phyloP scores from a whole-genome alignment of 2,113 vertebrate genomes.

The Sula dactylatra region DNA sequence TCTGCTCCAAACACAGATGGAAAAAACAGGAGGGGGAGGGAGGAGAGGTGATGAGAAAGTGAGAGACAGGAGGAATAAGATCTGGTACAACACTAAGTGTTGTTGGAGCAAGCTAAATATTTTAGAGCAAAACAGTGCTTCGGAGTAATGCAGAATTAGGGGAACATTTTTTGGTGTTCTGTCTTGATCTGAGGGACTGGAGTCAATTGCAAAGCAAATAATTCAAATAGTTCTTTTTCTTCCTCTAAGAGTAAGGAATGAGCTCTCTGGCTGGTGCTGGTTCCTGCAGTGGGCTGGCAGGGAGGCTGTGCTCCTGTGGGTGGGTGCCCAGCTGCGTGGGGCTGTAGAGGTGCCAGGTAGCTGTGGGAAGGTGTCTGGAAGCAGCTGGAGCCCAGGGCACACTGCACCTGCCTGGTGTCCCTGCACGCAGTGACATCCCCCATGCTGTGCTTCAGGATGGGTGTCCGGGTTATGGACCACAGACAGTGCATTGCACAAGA shows the following conservation, averaged over 20 bases:
- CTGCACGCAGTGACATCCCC: not conserved
- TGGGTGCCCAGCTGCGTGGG: fast-evolving
- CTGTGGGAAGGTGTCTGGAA: not conserved
- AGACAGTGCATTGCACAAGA: not conserved
- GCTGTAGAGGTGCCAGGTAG: not conserved
- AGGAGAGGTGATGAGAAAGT: not conserved
- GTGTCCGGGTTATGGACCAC: not conserved
- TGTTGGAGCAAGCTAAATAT: not conserved
- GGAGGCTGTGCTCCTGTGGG: not conserved
- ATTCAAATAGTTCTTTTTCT: not conserved
- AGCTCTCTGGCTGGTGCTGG: not conserved
- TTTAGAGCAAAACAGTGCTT: not conserved
- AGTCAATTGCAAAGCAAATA: not conserved
- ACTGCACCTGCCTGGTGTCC: not conserved
- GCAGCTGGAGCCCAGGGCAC: not conserved
- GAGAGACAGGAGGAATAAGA: not conserved
- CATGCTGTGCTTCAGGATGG: not conserved
- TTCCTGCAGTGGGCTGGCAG: not conserved
- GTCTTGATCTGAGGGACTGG: not conserved
- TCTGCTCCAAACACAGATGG: conserved; percentile 31
- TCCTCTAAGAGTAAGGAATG: not conserved
- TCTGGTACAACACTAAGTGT: not conserved
- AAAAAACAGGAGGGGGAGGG: conserved; percentile 37
- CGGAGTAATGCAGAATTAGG: not conserved
- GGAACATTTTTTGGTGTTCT: not conserved